These are phyloP conservation scores for Eilema griseolum DNA, from an alignment of 2,888 invertebrate species.

Conservation along the genomic window DNA sequence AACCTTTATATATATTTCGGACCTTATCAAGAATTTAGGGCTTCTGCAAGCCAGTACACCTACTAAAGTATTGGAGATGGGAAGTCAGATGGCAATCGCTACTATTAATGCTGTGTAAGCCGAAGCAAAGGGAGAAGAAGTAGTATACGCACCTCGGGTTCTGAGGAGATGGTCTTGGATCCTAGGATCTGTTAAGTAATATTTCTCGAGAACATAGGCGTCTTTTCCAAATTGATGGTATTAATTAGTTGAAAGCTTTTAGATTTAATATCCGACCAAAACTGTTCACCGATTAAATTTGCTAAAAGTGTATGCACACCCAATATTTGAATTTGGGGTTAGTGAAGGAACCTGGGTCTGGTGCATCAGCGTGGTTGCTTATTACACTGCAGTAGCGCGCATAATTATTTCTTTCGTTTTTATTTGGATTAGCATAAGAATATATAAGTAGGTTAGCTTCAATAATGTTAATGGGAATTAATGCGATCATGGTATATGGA, in stretches of 20 bases:
- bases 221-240: too few species aligned
- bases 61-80: too few species aligned
- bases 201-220: not conserved
- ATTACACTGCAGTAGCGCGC: not conserved
- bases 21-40: not conserved
- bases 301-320: not conserved
- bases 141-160: too few species aligned
- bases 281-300: not conserved
- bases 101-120: too few species aligned
- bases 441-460: not conserved
- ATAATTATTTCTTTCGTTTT: not conserved
- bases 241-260: too few species aligned
- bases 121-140: too few species aligned
- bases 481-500: too few species aligned
- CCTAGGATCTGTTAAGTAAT: too few species aligned
- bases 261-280: not conserved
- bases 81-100: too few species aligned
- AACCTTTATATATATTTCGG: not conserved
- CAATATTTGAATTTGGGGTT: not conserved
- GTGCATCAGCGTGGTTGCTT: not conserved
- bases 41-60: too few species aligned
- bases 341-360: not conserved
- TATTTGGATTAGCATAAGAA: not conserved
- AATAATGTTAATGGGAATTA: too few species aligned
- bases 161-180: too few species aligned